These are phyloP conservation scores for Aptenodytes patagonicus DNA, from an alignment of 2,113 vertebrate genomes.

Conservation along the genomic window DNA sequence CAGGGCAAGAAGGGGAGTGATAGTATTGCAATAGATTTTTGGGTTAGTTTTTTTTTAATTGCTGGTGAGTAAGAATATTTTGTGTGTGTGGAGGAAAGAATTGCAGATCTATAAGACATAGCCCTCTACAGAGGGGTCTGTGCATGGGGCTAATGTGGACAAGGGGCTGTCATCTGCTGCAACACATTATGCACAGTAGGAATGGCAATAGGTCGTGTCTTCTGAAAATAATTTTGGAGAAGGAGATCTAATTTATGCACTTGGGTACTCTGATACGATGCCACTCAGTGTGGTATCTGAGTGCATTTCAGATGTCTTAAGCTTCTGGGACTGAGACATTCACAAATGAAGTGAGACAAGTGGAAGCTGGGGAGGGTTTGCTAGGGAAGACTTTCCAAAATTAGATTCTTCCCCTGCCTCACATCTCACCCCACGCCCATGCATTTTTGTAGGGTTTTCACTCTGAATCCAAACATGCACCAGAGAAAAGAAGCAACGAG, in stretches of 20 bases:
- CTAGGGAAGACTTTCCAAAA: constrained; percentile 21
- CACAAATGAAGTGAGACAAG: constrained; percentile 13
- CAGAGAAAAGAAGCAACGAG: constrained; percentile 34
- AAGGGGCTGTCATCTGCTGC: neutral
- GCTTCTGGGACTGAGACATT: neutral
- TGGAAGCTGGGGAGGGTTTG: neutral
- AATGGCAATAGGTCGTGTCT: neutral
- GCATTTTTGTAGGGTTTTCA: constrained; percentile 50
- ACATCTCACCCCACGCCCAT: neutral
- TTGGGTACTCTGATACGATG: neutral
- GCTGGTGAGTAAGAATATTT: neutral
- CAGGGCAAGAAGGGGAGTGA: neutral
- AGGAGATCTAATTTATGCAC: neutral
- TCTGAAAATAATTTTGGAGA: neutral
- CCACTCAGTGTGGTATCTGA: neutral
- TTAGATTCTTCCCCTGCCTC: neutral
- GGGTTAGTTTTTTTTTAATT: neutral
- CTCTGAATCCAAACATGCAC: constrained; percentile 51
- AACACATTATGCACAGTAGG: neutral
- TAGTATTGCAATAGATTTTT: neutral
- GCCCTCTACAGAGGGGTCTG: neutral
- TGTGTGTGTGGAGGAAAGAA: neutral
- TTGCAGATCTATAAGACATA: neutral
- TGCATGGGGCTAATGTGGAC: neutral
- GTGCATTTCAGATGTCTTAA: neutral